These are phyloP conservation scores for Tarsius wallacei DNA, from an alignment of 2,797 vertebrate genomes.

Conservation along the genomic window DNA sequence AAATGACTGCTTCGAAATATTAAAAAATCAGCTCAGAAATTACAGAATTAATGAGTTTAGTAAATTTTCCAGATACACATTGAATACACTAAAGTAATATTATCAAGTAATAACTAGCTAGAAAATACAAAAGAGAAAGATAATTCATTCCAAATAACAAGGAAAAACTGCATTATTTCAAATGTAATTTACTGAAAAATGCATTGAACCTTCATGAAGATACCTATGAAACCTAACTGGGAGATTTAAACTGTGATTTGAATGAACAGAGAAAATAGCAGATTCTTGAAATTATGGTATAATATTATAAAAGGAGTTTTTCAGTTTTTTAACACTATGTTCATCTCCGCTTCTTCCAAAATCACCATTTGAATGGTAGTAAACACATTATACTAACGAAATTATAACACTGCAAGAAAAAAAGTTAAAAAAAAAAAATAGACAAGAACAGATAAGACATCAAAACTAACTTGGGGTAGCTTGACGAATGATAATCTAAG, in stretches of 20 bases:
- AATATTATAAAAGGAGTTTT: constrained; percentile 9
- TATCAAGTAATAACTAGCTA: constrained; percentile 1
- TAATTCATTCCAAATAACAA: constrained; percentile 33
- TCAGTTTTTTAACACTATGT: not conserved
- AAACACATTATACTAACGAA: not conserved
- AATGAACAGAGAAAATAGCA: constrained; percentile 40
- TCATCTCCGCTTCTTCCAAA: not conserved
- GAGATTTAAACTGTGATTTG: constrained; percentile 24
- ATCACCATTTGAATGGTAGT: not conserved
- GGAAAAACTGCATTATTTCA: constrained; percentile 3
- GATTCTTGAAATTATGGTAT: not conserved
- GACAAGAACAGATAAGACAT: not conserved
- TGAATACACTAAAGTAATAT: constrained; percentile 38
- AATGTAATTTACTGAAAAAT: not conserved
- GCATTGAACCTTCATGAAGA: constrained; percentile 41
- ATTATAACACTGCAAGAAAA: not conserved
- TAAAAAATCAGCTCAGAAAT: constrained; percentile 19
- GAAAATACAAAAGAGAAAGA: constrained; percentile 15
- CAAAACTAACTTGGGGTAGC: not conserved
- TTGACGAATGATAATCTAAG: too few species aligned
- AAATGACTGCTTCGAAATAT: constrained; percentile 38
- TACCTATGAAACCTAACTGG: not conserved
- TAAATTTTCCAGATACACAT: not conserved
- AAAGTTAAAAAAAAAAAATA: not conserved
- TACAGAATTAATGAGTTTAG: constrained; percentile 16